A percentile compares a stretch with the other conserved stretches of the same genome.
Evolutionary conservation across 2,113 vertebrate species (phyloP).

Genomic region (Zosterops pallidus): DNA sequence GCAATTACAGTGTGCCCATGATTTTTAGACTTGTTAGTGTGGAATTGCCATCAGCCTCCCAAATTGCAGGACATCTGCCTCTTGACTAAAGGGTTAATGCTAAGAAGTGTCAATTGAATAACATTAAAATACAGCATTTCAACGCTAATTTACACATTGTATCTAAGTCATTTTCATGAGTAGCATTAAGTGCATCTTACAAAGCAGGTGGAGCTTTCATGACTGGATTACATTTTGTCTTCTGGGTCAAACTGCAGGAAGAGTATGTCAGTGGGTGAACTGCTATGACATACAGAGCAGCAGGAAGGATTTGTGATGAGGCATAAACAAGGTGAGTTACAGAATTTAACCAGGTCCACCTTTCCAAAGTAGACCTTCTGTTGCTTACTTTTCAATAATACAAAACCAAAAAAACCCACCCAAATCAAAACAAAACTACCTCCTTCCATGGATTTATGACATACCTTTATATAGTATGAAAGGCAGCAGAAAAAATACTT

Average conservation of each 20-base stretch:
- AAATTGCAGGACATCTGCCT: background rate
- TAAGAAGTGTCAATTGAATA: background rate
- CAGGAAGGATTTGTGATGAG: background rate
- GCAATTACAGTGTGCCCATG: background rate
- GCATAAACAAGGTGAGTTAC: background rate
- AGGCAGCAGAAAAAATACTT: accelerated
- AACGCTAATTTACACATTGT: background rate
- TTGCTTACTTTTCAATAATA: background rate
- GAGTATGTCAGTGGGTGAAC: background rate
- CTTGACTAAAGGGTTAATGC: background rate
- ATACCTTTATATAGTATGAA: background rate
- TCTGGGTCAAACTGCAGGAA: background rate
- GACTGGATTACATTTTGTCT: background rate
- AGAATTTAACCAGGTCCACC: background rate
- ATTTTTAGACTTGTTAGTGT: background rate
- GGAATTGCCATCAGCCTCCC: background rate
- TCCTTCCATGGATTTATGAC: background rate
- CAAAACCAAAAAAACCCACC: too few relatives aligned
- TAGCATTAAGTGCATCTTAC: background rate
- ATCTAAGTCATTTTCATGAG: background rate
- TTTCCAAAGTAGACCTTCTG: background rate
- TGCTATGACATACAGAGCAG: background rate
- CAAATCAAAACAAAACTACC: background rate
- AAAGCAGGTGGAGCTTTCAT: background rate
- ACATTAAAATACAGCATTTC: background rate